phyloP scores from a whole-genome alignment of 2,888 invertebrate species.

The Melitaea athalia region DNA sequence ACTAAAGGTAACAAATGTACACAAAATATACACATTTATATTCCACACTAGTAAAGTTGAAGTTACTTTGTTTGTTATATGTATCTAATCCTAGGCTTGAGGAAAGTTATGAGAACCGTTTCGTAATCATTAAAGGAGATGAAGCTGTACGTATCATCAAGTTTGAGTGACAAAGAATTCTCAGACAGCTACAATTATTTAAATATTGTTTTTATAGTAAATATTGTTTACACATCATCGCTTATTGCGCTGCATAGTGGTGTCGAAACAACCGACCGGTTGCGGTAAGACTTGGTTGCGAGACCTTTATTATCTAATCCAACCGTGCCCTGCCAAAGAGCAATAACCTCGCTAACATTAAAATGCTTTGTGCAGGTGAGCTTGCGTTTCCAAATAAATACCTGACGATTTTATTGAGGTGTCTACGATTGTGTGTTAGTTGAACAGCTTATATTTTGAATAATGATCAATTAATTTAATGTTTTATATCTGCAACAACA shows the following conservation, averaged over 20 bases:
- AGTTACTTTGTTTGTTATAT: no score
- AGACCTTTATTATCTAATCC: constrained; percentile 31
- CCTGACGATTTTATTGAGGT: neutral
- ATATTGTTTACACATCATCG: neutral
- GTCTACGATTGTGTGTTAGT: neutral
- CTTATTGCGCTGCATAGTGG: neutral
- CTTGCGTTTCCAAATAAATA: constrained; percentile 6
- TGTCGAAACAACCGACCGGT: constrained; percentile 9
- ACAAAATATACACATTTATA: no score
- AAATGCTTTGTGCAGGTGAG: constrained; percentile 14
- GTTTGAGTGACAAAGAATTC: no score
- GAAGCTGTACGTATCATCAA: no score
- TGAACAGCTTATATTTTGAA: neutral
- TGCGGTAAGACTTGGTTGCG: constrained; percentile 21
- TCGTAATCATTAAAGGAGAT: no score
- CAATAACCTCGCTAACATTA: constrained; percentile 24
- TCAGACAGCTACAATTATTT: neutral
- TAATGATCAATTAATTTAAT: neutral
- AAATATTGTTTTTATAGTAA: neutral
- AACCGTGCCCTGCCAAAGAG: constrained; percentile 21
- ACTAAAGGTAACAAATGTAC: no score
- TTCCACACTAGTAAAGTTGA: no score
- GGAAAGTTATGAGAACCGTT: no score
- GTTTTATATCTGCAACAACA: neutral
- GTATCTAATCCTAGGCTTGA: no score